Percentiles rank a stretch among this genome's conserved stretches.
Evolutionary conservation across 2,797 vertebrate species (phyloP).

Genomic region (Sebastes steindachneri): DNA sequence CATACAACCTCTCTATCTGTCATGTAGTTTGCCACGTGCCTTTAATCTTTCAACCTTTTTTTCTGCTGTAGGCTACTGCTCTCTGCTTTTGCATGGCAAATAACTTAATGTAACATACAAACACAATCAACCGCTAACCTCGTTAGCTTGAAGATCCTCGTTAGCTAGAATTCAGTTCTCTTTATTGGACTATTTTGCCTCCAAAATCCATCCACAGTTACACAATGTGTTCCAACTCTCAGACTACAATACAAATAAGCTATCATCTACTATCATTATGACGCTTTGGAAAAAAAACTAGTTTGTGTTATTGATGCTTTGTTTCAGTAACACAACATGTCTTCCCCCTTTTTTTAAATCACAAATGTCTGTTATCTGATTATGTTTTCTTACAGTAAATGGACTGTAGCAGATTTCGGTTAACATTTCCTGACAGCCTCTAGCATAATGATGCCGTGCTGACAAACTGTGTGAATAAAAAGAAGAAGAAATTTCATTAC

Average conservation of each 20-base stretch:
- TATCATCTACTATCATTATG: constrained; percentile 4
- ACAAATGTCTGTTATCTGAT: constrained; percentile 48
- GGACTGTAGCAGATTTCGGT: constrained; percentile 53
- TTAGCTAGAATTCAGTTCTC: background rate
- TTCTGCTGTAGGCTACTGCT: background rate
- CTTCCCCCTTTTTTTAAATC: background rate
- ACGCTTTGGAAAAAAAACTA: constrained; percentile 3
- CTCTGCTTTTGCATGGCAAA: background rate
- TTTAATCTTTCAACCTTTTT: background rate
- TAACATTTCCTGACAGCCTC: constrained; percentile 45
- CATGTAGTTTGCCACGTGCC: background rate
- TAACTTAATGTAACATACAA: background rate
- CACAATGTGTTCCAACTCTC: background rate
- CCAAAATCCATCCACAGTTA: background rate
- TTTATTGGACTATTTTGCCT: constrained; percentile 26
- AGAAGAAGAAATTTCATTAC: constrained; percentile 40
- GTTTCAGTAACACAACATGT: constrained; percentile 22
- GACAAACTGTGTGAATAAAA: constrained; percentile 39
- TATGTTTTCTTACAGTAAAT: constrained; percentile 66
- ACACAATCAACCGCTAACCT: constrained; percentile 6
- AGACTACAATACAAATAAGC: background rate
- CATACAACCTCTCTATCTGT: background rate
- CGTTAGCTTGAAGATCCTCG: background rate
- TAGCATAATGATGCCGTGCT: constrained; percentile 17
- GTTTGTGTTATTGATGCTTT: constrained; percentile 19